phyloP scores from a whole-genome alignment of 2,113 vertebrate genomes.

The Sciurus niger region DNA sequence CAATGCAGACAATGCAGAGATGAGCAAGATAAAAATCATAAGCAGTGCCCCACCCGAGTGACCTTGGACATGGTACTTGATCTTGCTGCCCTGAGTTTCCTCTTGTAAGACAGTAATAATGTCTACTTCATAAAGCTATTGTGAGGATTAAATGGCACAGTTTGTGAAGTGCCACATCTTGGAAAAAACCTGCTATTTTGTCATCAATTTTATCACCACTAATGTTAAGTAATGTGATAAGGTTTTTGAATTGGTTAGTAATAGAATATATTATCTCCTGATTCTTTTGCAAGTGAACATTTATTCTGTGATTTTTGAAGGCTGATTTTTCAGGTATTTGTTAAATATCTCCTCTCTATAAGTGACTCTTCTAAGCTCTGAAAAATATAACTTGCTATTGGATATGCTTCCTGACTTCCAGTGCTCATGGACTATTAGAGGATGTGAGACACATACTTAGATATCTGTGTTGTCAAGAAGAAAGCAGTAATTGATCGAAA shows the following conservation, averaged over 20 bases:
- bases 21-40: neutral
- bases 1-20: neutral
- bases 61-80: neutral
- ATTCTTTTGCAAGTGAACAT: neutral
- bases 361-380: neutral
- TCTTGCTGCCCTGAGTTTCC: neutral
- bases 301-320: neutral
- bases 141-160: neutral
- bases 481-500: neutral
- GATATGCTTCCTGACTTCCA: neutral
- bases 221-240: neutral
- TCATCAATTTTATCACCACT: neutral
- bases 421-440: neutral
- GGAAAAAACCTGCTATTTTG: neutral
- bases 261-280: neutral
- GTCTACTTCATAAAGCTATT: neutral
- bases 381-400: neutral
- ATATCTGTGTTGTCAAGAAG: neutral
- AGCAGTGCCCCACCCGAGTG: neutral
- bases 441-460: neutral
- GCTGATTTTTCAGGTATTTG: conserved; percentile 6
- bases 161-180: neutral
- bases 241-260: neutral
- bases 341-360: neutral
- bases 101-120: neutral